A percentile compares a stretch with the other conserved stretches of the same genome.
Conservation (phyloP, 2,888 invertebrate genomes). For the Orgyia antiqua region DNA sequence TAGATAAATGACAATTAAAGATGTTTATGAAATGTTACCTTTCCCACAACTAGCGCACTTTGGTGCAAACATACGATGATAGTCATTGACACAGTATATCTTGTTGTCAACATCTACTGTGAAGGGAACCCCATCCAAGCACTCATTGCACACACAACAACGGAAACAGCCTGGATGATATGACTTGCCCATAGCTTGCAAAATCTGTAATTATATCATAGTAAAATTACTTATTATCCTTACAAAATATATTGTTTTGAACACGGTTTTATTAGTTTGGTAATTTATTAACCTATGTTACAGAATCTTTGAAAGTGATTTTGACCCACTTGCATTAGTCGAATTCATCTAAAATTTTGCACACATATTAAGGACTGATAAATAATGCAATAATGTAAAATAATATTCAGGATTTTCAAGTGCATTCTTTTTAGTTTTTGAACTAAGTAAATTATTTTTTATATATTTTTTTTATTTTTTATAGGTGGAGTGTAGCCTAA, state of each 20-base stretch:
- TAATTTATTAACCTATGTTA: no score
- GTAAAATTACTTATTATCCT: conserved; percentile 4
- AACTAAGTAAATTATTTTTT: no score
- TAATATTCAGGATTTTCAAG: no score
- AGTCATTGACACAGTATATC: conserved; percentile 98
- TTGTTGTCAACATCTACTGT: conserved; percentile 98
- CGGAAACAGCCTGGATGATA: conserved; percentile 99
- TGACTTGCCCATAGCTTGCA: conserved; percentile 99
- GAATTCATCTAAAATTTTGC: no score
- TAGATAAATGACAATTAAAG: no score
- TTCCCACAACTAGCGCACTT: conserved; percentile 98
- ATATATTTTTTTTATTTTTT: no score
- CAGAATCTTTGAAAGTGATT: no score
- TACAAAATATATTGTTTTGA: neutral
- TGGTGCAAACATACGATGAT: conserved; percentile 98
- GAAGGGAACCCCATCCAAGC: conserved; percentile 98
- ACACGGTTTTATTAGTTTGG: neutral
- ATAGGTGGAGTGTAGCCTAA: no score
- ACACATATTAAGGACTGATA: no score
- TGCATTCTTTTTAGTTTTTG: no score
- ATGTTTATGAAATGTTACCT: conserved; percentile 69
- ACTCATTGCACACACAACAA: conserved; percentile 98
- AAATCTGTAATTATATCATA: conserved; percentile 89
- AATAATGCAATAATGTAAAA: no score
- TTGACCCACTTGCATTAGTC: no score